Evolutionary conservation across 2,888 invertebrate species (phyloP).

Genomic region (Hypercompe scribonia): DNA sequence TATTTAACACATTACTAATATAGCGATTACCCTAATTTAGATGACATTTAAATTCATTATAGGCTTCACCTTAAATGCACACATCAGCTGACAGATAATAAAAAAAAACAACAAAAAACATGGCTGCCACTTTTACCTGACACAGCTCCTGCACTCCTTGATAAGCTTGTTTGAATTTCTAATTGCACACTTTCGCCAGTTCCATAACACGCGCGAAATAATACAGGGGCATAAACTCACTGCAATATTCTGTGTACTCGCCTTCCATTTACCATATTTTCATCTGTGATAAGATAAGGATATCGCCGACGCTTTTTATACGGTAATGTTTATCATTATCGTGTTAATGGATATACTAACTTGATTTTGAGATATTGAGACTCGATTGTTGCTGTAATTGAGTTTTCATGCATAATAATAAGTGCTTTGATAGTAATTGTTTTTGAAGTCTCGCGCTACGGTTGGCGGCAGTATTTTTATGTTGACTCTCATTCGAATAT

Average conservation of each 20-base stretch:
- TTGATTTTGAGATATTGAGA: conserved; percentile 60
- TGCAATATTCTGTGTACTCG: conserved; percentile 58
- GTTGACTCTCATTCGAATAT: neutral
- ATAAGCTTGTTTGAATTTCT: conserved; percentile 58
- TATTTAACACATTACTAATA: neutral
- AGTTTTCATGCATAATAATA: conserved; percentile 12
- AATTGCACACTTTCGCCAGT: conserved; percentile 55
- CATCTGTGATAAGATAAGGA: conserved; percentile 70
- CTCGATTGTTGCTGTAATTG: conserved; percentile 19
- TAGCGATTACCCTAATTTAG: too few relatives aligned
- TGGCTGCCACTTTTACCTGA: conserved; percentile 34
- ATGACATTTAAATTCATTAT: neutral
- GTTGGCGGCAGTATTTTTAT: neutral
- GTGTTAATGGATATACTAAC: conserved; percentile 56
- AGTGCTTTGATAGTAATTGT: conserved; percentile 5
- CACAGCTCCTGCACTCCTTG: conserved; percentile 27
- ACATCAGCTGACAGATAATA: neutral
- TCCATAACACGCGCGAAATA: conserved; percentile 61
- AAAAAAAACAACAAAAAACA: neutral
- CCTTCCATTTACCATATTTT: conserved; percentile 74
- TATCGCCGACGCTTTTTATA: conserved; percentile 49
- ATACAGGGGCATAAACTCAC: conserved; percentile 55
- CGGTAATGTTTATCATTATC: conserved; percentile 43
- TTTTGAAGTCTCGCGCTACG: neutral
- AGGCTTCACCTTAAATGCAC: neutral